phyloP scores from a whole-genome alignment of 1,140 invertebrate species.

The Hylaeus volcanicus region DNA sequence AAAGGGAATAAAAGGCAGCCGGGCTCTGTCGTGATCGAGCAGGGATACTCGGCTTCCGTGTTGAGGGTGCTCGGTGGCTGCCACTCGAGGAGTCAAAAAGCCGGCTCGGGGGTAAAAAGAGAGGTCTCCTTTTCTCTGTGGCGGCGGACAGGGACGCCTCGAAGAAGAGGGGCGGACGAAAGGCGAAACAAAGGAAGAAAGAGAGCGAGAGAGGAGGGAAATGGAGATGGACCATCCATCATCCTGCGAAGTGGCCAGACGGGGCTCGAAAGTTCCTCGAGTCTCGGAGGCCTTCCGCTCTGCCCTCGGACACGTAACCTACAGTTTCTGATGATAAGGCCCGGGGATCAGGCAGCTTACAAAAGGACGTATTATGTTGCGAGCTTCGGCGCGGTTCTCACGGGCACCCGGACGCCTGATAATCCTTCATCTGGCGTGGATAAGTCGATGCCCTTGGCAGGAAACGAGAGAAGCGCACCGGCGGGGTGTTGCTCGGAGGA shows the following conservation, averaged over 20 bases:
- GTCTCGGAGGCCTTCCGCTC: constrained; percentile 28
- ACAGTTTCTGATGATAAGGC: constrained; percentile 63
- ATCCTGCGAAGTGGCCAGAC: constrained; percentile 67
- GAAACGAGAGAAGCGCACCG: constrained; percentile 40
- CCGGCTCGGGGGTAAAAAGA: not conserved
- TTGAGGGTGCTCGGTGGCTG: constrained; percentile 19
- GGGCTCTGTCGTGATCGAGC: constrained; percentile 51
- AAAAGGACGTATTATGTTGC: constrained; percentile 64
- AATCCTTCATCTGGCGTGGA: constrained; percentile 60
- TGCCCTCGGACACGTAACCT: constrained; percentile 43
- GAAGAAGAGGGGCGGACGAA: constrained; percentile 6
- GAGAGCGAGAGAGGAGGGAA: constrained; percentile 24
- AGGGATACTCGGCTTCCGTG: constrained; percentile 41
- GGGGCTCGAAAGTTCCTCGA: constrained; percentile 57
- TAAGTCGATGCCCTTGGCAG: constrained; percentile 45
- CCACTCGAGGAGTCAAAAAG: constrained; percentile 42
- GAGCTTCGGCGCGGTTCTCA: constrained; percentile 59
- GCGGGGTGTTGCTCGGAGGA: not conserved
- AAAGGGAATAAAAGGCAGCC: constrained; percentile 11
- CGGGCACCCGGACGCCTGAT: constrained; percentile 55
- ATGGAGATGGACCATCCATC: constrained; percentile 66
- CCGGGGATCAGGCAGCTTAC: constrained; percentile 59
- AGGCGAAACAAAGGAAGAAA: constrained; percentile 36
- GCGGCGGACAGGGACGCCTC: constrained; percentile 15
- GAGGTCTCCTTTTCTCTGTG: not conserved